A percentile compares a stretch with the other conserved stretches of the same genome.
phyloP scores from a whole-genome alignment of 2,797 vertebrate species.

The Pipistrellus kuhlii region DNA sequence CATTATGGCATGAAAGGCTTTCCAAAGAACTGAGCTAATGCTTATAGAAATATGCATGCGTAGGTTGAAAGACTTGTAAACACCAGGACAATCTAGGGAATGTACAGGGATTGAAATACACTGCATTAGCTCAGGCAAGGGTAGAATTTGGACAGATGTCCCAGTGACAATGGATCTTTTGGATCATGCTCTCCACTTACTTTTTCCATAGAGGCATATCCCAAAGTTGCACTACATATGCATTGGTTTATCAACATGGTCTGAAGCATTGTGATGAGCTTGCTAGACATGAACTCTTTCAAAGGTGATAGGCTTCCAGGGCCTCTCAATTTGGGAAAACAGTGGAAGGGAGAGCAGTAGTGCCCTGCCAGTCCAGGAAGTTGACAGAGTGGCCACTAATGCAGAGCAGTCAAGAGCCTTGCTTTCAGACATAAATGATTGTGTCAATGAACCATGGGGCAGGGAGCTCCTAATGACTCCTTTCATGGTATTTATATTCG shows the following conservation, averaged over 20 bases:
- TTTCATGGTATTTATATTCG: neutral
- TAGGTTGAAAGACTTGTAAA: constrained; percentile 30
- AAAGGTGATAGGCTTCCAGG: neutral
- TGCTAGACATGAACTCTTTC: neutral
- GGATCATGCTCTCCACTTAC: neutral
- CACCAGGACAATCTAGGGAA: neutral
- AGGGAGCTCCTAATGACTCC: neutral
- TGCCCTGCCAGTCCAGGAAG: neutral
- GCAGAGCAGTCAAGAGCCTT: neutral
- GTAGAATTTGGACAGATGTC: neutral
- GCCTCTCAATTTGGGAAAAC: neutral
- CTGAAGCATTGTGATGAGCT: neutral
- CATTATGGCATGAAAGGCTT: neutral
- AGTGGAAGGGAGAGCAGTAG: neutral
- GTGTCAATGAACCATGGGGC: neutral
- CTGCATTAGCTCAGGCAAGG: neutral
- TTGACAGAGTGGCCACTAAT: neutral
- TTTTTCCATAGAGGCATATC: neutral
- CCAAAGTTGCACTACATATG: neutral
- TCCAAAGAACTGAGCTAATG: constrained; percentile 9
- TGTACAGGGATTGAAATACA: neutral
- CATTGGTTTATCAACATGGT: neutral
- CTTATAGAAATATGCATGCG: neutral
- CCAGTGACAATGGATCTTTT: neutral
- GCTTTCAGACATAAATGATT: neutral